phyloP scores from a whole-genome alignment of 2,797 vertebrate species.

The Anisognathus igniventris region DNA sequence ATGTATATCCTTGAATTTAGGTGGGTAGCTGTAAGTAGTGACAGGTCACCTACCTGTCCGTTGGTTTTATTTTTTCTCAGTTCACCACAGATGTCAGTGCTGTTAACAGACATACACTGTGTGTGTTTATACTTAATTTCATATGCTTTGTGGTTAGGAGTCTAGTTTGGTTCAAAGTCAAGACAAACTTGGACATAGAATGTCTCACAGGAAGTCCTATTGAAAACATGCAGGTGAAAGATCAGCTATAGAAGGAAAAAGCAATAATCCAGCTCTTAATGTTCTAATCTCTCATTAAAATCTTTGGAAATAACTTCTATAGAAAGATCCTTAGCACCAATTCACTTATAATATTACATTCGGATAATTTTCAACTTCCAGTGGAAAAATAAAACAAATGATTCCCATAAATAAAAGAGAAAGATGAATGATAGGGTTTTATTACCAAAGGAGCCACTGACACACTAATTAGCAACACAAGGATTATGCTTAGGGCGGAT shows the following conservation, averaged over 20 bases:
- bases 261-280: neutral
- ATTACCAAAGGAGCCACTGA: neutral
- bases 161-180: neutral
- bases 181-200: neutral
- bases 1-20: neutral
- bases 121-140: neutral
- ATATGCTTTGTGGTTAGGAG: neutral
- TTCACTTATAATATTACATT: neutral
- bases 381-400: neutral
- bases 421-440: neutral
- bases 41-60: neutral
- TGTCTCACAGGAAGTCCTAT: neutral
- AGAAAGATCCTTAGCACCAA: neutral
- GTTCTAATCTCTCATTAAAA: neutral
- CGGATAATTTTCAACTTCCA: neutral
- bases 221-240: neutral
- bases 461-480: constrained; percentile 2
- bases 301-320: neutral
- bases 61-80: neutral
- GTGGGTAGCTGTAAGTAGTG: neutral
- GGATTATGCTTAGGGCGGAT: constrained; percentile 16
- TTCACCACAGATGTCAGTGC: neutral
- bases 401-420: neutral
- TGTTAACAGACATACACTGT: neutral
- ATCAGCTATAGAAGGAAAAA: neutral